phyloP scores from a whole-genome alignment of 1,140 invertebrate genomes.

The Steinernema feltiae region DNA sequence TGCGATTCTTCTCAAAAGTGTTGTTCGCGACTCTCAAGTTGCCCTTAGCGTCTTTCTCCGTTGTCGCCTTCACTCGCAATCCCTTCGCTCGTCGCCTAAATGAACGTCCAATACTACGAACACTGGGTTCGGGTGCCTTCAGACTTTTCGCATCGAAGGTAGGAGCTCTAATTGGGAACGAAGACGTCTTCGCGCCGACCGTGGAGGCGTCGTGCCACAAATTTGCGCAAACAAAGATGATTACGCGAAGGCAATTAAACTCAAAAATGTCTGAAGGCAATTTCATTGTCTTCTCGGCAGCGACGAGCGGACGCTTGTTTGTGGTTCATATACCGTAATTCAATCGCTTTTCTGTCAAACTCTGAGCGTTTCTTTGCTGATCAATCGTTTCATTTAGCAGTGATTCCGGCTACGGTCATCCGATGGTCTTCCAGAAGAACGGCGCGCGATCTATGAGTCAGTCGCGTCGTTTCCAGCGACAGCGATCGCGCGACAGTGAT shows the following conservation, averaged over 20 bases:
- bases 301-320: too few relatives aligned
- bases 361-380: not conserved
- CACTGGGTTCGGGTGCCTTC: not conserved
- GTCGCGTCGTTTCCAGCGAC: not conserved
- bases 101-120: not conserved
- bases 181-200: too few relatives aligned
- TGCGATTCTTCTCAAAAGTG: not conserved
- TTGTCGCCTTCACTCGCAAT: not conserved
- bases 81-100: not conserved
- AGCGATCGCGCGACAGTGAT: not conserved
- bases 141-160: not conserved
- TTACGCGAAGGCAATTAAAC: not conserved
- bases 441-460: not conserved
- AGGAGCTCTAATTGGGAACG: not conserved
- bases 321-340: too few relatives aligned
- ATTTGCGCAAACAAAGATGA: not conserved
- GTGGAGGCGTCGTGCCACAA: not conserved
- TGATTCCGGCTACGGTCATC: slow-evolving; percentile 8
- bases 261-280: not conserved
- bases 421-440: slow-evolving; percentile 8
- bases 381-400: slow-evolving; percentile 2
- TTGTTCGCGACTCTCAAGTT: not conserved
- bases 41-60: not conserved
- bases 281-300: too few relatives aligned
- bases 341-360: not conserved